A percentile compares a stretch with the other conserved stretches of the same genome.
Evolutionary conservation across 2,113 vertebrate species (phyloP).

Genomic region (Gorsachius goisagi): DNA sequence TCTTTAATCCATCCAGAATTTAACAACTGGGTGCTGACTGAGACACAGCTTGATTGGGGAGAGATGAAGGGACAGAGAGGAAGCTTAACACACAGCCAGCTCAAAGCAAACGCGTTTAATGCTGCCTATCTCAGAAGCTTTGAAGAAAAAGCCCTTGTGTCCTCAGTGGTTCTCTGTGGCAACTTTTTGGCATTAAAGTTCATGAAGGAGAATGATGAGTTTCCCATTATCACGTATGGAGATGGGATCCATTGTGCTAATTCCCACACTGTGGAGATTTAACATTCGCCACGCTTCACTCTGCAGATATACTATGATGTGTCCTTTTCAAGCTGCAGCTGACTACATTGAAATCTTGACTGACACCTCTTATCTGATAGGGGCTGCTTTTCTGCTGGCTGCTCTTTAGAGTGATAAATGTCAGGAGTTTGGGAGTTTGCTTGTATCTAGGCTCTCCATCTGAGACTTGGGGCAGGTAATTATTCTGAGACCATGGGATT

Average conservation of each 20-base stretch:
- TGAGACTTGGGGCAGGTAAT: constrained; percentile 64
- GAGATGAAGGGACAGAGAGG: constrained; percentile 40
- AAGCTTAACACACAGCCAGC: constrained; percentile 31
- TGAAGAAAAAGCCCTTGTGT: constrained; percentile 44
- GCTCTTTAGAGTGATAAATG: constrained; percentile 70
- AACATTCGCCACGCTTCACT: constrained; percentile 33
- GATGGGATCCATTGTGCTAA: constrained; percentile 61
- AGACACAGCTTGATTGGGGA: constrained; percentile 29
- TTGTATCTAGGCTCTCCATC: constrained; percentile 62
- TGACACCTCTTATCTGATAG: constrained; percentile 70
- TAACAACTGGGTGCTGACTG: constrained; percentile 52
- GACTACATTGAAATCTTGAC: constrained; percentile 64
- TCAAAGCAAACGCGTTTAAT: constrained; percentile 4
- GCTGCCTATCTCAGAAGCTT: constrained; percentile 30
- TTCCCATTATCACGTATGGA: constrained; percentile 55
- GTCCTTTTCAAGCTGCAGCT: constrained; percentile 57
- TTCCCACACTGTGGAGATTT: constrained; percentile 40
- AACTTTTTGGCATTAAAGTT: constrained; percentile 61
- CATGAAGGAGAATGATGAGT: background rate
- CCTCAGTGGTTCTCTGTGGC: constrained; percentile 16
- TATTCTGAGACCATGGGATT: constrained; percentile 49
- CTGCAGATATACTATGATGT: constrained; percentile 53
- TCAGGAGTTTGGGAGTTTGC: constrained; percentile 61
- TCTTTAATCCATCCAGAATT: constrained; percentile 62
- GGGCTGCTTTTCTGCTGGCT: constrained; percentile 21